Base-by-base conservation (phyloP, 2,797 vertebrate species). In the Macroramphosus scolopax region DNA sequence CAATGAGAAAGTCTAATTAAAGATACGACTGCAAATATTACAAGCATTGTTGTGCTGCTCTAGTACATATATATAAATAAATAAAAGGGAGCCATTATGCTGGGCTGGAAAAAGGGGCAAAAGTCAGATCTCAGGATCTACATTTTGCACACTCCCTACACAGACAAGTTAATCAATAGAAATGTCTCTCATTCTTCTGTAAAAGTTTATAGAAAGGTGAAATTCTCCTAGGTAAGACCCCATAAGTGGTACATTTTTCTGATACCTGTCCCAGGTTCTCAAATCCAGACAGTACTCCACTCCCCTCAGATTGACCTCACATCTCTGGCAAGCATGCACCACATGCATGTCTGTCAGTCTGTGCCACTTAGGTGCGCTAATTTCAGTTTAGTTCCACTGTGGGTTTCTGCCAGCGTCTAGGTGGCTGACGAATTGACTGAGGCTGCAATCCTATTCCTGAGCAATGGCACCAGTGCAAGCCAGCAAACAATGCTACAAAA, bases 291-390 rank as follows among this genome's bases (percentile, higher is more conserved):
- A 29, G 36, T 14, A 20, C 53, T 54, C 30, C 35, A 45, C 47
- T 57, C 51, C 55, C 44, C 64, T 69, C 41, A n/a, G n/a, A n/a
- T n/a, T n/a, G n/a, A 76, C 68, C 60, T 69, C 60, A 54, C 58
- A 50, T 51, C 47, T 55, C 55, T 70, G 72, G 47, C 49, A 80
- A 48, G 11, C 53, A 24, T 67, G 60, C 65, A 57, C 47, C 69
- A 78, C 63, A 68, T 60, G 66, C 40, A 53, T 45, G 60, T 55
- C 63, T 55, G 49, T 56, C 33, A 45, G 31, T 58, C 55, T 64
- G 59, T 45, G 48, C 41, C 16, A 29, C 65, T 79, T 39, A 44
- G 44, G 45, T 20, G 20, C 36, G 44, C 38, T 54, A 40, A 48
- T 17, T 37, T 28, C n/a, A 33, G 60, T 43, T 59, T 36, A 60